Evolutionary conservation across 2,797 vertebrate genomes (phyloP).

Genomic region (Eospalax fontanierii): DNA sequence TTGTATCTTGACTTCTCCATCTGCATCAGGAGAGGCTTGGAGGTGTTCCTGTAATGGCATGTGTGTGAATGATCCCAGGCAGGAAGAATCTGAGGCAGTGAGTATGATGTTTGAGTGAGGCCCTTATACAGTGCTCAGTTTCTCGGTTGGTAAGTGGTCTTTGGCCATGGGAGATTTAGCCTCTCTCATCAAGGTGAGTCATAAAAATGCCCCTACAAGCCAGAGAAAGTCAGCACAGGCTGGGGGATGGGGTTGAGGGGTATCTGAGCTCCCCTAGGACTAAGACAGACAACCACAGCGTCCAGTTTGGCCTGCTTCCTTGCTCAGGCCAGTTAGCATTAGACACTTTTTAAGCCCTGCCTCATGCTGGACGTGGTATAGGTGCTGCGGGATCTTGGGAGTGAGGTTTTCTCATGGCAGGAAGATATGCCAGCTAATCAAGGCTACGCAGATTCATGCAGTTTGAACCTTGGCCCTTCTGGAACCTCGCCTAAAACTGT

Average conservation of each 20-base stretch:
- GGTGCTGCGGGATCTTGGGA: neutral
- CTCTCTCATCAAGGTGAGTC: neutral
- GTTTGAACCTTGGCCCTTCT: slow-evolving; percentile 68
- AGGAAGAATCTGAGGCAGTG: neutral
- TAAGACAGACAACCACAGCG: neutral
- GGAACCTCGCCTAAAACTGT: neutral
- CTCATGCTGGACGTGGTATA: neutral
- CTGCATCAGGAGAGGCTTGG: neutral
- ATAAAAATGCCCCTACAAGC: neutral
- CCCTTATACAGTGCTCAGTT: slow-evolving; percentile 27
- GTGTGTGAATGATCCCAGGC: neutral
- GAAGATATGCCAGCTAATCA: neutral
- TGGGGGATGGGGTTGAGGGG: too few species aligned
- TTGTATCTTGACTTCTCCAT: neutral
- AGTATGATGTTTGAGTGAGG: neutral
- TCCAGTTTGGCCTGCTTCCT: neutral
- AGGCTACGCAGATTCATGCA: neutral
- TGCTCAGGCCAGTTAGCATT: neutral
- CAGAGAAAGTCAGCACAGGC: neutral
- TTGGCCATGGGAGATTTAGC: neutral
- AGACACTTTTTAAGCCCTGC: neutral
- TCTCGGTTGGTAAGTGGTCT: slow-evolving; percentile 1
- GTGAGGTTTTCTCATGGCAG: neutral
- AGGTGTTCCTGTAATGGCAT: neutral
- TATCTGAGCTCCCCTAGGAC: neutral